A percentile compares a stretch with the other conserved stretches of the same genome.
These are phyloP conservation scores for Netelia fuscicornis DNA, from an alignment of 2,888 invertebrate genomes.

Conservation along the genomic window DNA sequence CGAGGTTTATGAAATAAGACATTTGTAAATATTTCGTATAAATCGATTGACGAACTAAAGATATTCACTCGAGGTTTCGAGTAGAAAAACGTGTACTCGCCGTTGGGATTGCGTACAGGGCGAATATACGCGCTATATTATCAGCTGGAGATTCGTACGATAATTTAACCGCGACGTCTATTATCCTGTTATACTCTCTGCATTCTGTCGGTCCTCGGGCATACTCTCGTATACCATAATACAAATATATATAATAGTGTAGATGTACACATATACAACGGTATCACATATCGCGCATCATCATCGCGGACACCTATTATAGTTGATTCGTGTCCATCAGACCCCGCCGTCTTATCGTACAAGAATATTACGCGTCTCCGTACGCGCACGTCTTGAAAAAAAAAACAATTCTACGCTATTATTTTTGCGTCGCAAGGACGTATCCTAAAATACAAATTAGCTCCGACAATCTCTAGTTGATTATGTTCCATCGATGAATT, in stretches of 20 bases:
- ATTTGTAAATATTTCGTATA: no score
- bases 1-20: no score
- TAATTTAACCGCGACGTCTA: constrained; percentile 72
- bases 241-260: constrained; percentile 1
- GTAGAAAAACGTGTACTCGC: no score
- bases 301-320: constrained; percentile 70
- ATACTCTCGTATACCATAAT: constrained; percentile 8
- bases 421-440: no score
- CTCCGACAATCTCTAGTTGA: no score
- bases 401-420: no score
- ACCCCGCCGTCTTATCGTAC: constrained; percentile 71
- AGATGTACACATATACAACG: neutral
- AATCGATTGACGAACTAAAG: no score
- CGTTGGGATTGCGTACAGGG: neutral
- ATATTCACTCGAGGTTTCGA: no score
- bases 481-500: no score
- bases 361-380: constrained; percentile 53
- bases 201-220: constrained; percentile 35
- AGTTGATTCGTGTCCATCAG: constrained; percentile 75
- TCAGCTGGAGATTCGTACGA: constrained; percentile 53
- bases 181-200: constrained; percentile 73
- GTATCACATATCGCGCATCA: constrained; percentile 31
- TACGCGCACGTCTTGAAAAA: neutral
- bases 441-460: no score
- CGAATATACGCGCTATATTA: neutral